Evolutionary conservation across 2,888 invertebrate species (phyloP).

Genomic region (Lypha dubia): DNA sequence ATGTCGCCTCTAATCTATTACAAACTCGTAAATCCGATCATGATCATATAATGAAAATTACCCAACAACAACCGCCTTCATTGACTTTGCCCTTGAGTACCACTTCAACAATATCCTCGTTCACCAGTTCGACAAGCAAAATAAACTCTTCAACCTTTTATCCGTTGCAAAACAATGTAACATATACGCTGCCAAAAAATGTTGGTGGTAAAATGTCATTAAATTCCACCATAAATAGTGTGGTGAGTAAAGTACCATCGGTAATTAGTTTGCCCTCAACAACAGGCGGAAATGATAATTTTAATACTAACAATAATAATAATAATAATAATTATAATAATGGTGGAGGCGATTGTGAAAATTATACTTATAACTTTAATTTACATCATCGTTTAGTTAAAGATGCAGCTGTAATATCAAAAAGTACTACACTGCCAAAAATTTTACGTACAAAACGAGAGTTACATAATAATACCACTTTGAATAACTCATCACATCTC

Average conservation of each 20-base stretch:
- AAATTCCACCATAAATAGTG: conserved; percentile 82
- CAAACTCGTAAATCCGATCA: conserved; percentile 74
- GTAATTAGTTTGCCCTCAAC: conserved; percentile 82
- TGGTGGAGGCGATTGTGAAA: conserved; percentile 49
- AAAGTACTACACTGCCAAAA: conserved; percentile 81
- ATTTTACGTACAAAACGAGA: conserved; percentile 79
- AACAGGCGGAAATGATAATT: conserved; percentile 26
- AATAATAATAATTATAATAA: conserved; percentile 8
- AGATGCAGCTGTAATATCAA: conserved; percentile 57
- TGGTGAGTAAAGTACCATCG: conserved; percentile 83
- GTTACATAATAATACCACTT: conserved; percentile 55
- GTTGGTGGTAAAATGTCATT: conserved; percentile 82
- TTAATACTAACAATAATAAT: not conserved
- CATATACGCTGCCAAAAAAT: conserved; percentile 83
- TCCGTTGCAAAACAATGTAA: conserved; percentile 82
- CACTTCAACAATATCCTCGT: conserved; percentile 66
- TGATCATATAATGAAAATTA: conserved; percentile 74
- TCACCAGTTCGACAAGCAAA: conserved; percentile 76
- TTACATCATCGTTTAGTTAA: conserved; percentile 24
- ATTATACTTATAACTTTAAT: conserved; percentile 16
- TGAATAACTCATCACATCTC: conserved; percentile 42
- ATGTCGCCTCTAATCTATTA: conserved; percentile 27
- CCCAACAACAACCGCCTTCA: conserved; percentile 76
- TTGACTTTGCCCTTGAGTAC: conserved; percentile 79
- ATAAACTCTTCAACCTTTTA: conserved; percentile 83